Evolutionary conservation across 2,113 vertebrate genomes (phyloP).

Genomic region (Drymodes brunneopygia): DNA sequence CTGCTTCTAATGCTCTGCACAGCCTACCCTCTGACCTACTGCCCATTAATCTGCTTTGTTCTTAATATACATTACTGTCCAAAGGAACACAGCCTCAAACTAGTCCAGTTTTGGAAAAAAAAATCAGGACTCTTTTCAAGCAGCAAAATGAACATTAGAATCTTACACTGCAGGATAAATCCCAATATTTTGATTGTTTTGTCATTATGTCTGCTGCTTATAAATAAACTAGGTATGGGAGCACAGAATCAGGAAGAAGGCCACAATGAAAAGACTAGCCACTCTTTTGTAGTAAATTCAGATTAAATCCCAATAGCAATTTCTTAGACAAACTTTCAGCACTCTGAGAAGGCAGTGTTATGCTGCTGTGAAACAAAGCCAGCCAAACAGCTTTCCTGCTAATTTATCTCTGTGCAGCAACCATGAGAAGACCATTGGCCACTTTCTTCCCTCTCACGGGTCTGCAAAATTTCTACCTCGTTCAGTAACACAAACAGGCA

Average conservation of each 20-base stretch:
- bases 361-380: neutral
- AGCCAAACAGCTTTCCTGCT: neutral
- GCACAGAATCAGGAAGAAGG: neutral
- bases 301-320: neutral
- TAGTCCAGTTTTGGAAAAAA: neutral
- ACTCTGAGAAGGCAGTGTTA: neutral
- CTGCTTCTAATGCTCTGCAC: neutral
- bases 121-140: neutral
- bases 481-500: neutral
- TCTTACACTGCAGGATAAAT: neutral
- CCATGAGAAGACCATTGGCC: neutral
- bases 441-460: neutral
- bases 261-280: neutral
- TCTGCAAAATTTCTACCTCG: neutral
- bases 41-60: neutral
- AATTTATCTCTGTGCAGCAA: neutral
- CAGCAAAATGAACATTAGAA: neutral
- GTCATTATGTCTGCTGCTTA: neutral
- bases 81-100: neutral
- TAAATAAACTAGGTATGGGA: neutral
- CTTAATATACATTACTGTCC: neutral
- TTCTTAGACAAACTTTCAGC: neutral
- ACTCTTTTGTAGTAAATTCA: neutral
- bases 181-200: neutral
- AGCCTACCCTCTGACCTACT: neutral